These are phyloP conservation scores for Elephantulus edwardii DNA, from an alignment of 2,113 vertebrate species.

Conservation along the genomic window DNA sequence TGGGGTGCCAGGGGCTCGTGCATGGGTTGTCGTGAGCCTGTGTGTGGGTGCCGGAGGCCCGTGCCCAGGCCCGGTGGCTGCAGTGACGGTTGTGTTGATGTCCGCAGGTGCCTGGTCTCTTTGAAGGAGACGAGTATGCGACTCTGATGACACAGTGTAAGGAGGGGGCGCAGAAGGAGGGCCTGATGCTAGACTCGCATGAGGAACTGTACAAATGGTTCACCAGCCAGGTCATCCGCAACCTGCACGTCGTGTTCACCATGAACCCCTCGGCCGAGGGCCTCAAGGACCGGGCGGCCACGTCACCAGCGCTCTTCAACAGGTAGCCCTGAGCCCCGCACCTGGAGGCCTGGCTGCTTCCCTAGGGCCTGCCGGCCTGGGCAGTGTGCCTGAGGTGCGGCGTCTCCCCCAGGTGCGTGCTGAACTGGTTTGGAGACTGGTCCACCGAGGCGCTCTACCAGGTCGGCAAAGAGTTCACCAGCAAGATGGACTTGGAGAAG, in stretches of 20 bases:
- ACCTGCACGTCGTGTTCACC: constrained; percentile 99
- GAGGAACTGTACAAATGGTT: constrained; percentile 99
- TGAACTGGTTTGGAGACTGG: constrained; percentile 99
- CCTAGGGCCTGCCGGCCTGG: background rate
- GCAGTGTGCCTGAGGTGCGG: rapidly evolving
- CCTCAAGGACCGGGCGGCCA: constrained; percentile 97
- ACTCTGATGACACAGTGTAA: constrained; percentile 99
- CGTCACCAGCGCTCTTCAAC: constrained; percentile 98
- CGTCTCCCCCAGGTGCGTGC: constrained; percentile 89
- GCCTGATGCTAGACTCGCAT: constrained; percentile 97
- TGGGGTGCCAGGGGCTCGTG: too few species aligned
- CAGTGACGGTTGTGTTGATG: rapidly evolving
- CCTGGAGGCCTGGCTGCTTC: rapidly evolving
- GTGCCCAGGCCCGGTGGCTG: rapidly evolving
- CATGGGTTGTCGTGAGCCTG: too few species aligned
- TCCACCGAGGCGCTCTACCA: constrained; percentile 98
- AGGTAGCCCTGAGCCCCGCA: constrained; percentile 83
- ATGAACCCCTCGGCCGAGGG: constrained; percentile 99
- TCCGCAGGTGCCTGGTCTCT: constrained; percentile 95
- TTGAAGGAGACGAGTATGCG: constrained; percentile 98
- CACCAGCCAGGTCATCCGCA: constrained; percentile 98
- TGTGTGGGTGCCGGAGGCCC: rapidly evolving
- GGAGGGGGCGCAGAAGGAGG: constrained; percentile 98
- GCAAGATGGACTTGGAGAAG: constrained; percentile 99
- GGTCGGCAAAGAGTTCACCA: constrained; percentile 98